Evolutionary conservation across 2,113 vertebrate genomes (phyloP).

Genomic region (Aptenodytes patagonicus): DNA sequence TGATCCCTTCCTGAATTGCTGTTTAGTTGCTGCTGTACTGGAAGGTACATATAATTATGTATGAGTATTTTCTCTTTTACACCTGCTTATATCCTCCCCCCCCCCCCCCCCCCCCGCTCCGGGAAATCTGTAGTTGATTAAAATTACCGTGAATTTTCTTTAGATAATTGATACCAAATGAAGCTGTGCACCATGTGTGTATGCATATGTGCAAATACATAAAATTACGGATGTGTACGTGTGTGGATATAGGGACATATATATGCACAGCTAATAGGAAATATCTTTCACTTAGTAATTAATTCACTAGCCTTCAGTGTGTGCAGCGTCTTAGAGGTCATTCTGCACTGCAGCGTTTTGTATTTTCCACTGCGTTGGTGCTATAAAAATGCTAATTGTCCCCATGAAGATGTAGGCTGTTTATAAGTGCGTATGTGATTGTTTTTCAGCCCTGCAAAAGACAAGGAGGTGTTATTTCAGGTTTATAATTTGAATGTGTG

Average conservation of each 20-base stretch:
- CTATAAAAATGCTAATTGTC: slow-evolving; percentile 63
- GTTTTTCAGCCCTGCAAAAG: not conserved
- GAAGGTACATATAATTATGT: not conserved
- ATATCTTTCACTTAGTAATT: slow-evolving; percentile 26
- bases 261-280: not conserved
- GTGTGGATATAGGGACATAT: not conserved
- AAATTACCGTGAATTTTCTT: slow-evolving; percentile 1
- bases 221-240: not conserved
- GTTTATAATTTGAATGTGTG: slow-evolving; percentile 34
- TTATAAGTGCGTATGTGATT: not conserved
- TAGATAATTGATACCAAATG: not conserved
- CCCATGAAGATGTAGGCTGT: not conserved
- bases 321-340: slow-evolving; percentile 18
- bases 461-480: slow-evolving; percentile 29
- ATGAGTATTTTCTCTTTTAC: not conserved
- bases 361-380: not conserved
- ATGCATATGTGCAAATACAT: not conserved
- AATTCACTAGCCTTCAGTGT: not conserved
- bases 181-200: not conserved
- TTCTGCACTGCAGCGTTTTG: not conserved
- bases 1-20: not conserved
- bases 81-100: not conserved
- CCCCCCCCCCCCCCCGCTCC: too few species aligned
- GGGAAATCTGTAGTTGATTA: not conserved
- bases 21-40: not conserved